Percentiles rank a stretch among this genome's conserved stretches.
These are phyloP conservation scores for Manduca sexta DNA, from an alignment of 1,140 invertebrate species.

Conservation along the genomic window DNA sequence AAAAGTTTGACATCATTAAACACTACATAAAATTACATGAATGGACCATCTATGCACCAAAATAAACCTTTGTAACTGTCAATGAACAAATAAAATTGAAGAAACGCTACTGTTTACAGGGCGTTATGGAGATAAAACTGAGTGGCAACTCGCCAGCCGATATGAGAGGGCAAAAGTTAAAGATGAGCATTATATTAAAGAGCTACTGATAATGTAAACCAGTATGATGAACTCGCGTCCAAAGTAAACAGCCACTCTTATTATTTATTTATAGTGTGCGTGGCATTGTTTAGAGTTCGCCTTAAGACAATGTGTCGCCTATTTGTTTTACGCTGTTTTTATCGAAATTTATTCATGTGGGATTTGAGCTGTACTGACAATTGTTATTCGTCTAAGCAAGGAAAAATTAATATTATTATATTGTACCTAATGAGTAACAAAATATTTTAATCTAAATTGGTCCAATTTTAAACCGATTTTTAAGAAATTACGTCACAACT, in stretches of 20 bases:
- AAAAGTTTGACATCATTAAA: not conserved
- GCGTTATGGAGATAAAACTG: constrained; percentile 45
- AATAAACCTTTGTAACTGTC: constrained; percentile 29
- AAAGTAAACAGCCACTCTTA: constrained; percentile 32
- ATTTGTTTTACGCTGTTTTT: not conserved
- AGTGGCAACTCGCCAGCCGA: constrained; percentile 49
- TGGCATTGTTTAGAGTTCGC: constrained; percentile 38
- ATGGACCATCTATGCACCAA: constrained; percentile 21
- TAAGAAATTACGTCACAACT: too few relatives aligned
- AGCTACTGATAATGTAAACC: constrained; percentile 34
- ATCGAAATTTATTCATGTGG: too few relatives aligned
- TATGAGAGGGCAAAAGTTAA: constrained; percentile 54
- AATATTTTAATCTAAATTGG: too few relatives aligned
- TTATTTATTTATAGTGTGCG: constrained; percentile 26
- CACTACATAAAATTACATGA: constrained; percentile 11
- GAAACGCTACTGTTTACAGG: constrained; percentile 40
- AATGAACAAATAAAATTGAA: constrained; percentile 49
- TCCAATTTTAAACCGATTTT: too few relatives aligned
- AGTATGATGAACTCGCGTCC: constrained; percentile 52
- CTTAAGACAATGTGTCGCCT: constrained; percentile 18
- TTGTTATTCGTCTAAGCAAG: too few relatives aligned
- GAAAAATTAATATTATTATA: too few relatives aligned
- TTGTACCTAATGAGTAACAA: too few relatives aligned
- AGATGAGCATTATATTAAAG: constrained; percentile 50
- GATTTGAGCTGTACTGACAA: too few relatives aligned